Base-by-base conservation (phyloP, 2,888 invertebrate species). In the Pseudococcus jackbeardsleyi region DNA sequence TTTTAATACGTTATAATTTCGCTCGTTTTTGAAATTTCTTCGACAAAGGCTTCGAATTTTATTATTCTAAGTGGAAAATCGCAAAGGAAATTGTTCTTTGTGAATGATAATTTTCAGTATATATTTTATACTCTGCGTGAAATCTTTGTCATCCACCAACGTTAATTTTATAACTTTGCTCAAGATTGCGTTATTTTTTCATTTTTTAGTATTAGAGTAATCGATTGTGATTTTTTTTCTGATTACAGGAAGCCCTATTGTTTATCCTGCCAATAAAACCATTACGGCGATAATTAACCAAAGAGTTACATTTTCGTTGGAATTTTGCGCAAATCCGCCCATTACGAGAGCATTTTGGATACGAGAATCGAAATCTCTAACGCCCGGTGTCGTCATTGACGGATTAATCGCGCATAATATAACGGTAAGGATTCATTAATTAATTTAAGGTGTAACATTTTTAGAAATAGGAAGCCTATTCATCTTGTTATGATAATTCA, bases 271-370 rank as follows among this genome's bases (percentile, higher is more conserved):
- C 50, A 85, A 88, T 39, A 88, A 88, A 48, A 88, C 68, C 8
- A 88, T 88, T 19, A 88, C 85, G 4, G 88, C 72, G 6, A 68
- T 88, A n/a, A 72, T 85, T 33, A 85, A 85, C 26, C 88, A 88
- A 72, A 59, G 85, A 39, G 85, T 88, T 42, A 88, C 88, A 90
- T 92, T 96, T 72, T 93, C 94, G 68, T 95, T 95, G 90, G 95
- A 95, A 91, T 95, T 95, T 91, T 96, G 96, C 92, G 95, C 96
- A 90, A 95, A 95, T 92, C 96, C 96, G 4, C 93, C 94, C 68
- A 94, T 94, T 90, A 93, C 92, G 85, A 93, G 93, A 90, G 93
- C 94, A 39, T 92, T 94, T 89, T 95, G 95, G 95, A 93, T 93
- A 90, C 91, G 92, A 89, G 85, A 85, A 46, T 77, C 54, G n/a